Conservation (phyloP, 2,797 vertebrate genomes). For the Silurus lanzhouensis region DNA sequence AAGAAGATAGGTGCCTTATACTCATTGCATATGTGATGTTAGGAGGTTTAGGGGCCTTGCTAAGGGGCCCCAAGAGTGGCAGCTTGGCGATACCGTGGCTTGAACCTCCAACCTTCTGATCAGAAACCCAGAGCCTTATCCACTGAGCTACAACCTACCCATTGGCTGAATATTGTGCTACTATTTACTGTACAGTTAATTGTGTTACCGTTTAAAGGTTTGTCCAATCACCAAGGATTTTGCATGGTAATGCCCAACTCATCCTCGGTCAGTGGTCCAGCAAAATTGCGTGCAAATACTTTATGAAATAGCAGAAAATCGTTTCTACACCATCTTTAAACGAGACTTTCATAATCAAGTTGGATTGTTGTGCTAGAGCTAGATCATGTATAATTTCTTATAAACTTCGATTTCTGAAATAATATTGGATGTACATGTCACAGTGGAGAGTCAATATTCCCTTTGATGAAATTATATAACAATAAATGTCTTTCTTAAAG, state of each 20-base stretch:
- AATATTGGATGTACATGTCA: constrained; percentile 2
- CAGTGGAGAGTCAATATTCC: constrained; percentile 21
- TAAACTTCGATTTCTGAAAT: constrained; percentile 8
- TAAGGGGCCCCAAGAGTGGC: no score
- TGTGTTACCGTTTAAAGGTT: not conserved
- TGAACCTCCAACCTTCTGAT: no score
- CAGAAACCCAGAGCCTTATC: no score
- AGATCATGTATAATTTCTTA: not conserved
- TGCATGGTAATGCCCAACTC: not conserved
- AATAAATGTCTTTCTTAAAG: constrained; percentile 28
- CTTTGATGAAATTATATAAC: constrained; percentile 34
- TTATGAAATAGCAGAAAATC: not conserved
- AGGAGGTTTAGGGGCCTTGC: no score
- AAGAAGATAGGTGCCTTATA: no score
- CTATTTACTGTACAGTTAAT: no score
- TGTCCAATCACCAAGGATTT: not conserved
- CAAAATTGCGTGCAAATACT: not conserved
- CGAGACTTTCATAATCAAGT: no score
- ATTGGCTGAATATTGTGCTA: no score
- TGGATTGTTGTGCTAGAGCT: not conserved
- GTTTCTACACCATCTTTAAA: not conserved
- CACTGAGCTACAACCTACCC: no score
- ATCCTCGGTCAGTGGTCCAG: not conserved
- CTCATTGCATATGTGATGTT: no score
- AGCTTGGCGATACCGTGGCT: no score